These are phyloP conservation scores for Channa striata DNA, from an alignment of 2,797 vertebrate genomes.

Conservation along the genomic window DNA sequence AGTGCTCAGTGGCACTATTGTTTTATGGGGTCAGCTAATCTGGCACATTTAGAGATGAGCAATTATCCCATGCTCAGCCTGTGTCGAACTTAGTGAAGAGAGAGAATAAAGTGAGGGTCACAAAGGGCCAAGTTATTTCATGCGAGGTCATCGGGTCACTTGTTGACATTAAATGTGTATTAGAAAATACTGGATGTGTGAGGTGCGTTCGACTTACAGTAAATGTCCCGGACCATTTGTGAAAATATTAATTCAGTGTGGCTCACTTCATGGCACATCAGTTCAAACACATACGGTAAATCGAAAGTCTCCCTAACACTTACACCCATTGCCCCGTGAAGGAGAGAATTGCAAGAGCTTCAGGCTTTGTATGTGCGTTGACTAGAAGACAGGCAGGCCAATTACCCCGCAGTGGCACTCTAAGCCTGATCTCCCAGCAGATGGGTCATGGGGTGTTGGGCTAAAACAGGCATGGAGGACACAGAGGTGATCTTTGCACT, in stretches of 20 bases:
- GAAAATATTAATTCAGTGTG: slow-evolving; percentile 16
- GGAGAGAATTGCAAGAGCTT: slow-evolving; percentile 19
- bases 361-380: slow-evolving; percentile 32
- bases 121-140: slow-evolving; percentile 65
- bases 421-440: slow-evolving; percentile 57
- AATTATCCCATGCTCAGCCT: slow-evolving; percentile 66
- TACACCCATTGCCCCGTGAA: slow-evolving; percentile 10
- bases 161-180: slow-evolving; percentile 65
- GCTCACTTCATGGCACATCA: neutral
- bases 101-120: slow-evolving; percentile 41
- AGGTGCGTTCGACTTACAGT: slow-evolving; percentile 22
- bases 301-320: slow-evolving; percentile 1
- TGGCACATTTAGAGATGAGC: slow-evolving; percentile 70
- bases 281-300: slow-evolving; percentile 2
- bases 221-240: slow-evolving; percentile 7
- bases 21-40: slow-evolving; percentile 79
- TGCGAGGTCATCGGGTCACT: slow-evolving; percentile 51
- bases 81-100: slow-evolving; percentile 52
- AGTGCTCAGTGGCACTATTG: slow-evolving; percentile 61
- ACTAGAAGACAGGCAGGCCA: slow-evolving; percentile 73
- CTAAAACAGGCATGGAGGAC: slow-evolving; percentile 43
- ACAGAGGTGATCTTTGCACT: slow-evolving; percentile 60
- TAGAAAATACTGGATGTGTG: slow-evolving; percentile 36
- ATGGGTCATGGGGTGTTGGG: slow-evolving; percentile 61
- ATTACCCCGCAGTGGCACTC: slow-evolving; percentile 74